These are phyloP conservation scores for Vannuccia rotundouncinata DNA, from an alignment of 2,888 invertebrate genomes.

Conservation along the genomic window DNA sequence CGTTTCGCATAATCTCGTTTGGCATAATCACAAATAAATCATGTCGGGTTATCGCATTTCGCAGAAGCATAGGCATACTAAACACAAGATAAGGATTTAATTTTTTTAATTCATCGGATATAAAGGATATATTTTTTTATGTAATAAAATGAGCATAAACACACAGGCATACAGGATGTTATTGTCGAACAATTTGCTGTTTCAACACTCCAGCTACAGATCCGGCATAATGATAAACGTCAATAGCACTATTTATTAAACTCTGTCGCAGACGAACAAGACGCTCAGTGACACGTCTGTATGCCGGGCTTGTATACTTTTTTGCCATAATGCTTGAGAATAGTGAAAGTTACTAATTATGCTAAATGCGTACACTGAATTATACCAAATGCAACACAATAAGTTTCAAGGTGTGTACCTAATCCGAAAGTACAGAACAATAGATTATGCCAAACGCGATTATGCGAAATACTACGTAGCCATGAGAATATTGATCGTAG, in stretches of 20 bases:
- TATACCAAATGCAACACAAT: no score
- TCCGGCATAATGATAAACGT: slow-evolving; percentile 20
- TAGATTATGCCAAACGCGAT: no score
- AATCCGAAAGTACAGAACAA: no score
- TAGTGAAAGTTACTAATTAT: no score
- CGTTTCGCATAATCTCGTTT: slow-evolving; percentile 16
- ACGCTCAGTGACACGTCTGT: slow-evolving; percentile 4
- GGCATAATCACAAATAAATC: slow-evolving; percentile 5
- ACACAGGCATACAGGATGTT: background rate
- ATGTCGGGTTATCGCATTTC: background rate
- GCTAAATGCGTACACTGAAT: no score
- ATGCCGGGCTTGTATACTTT: no score
- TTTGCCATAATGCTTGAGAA: no score
- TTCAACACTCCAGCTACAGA: slow-evolving; percentile 3
- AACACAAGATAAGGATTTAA: background rate
- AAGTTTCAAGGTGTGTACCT: no score
- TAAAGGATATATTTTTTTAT: background rate
- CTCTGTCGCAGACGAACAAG: slow-evolving; percentile 22
- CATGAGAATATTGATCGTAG: no score
- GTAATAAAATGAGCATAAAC: background rate
- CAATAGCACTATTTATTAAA: slow-evolving; percentile 9
- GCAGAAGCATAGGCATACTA: background rate
- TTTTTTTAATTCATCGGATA: background rate
- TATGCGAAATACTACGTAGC: no score
- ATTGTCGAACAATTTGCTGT: slow-evolving; percentile 12